Conservation (phyloP, 2,797 vertebrate genomes). For the Hippopotamyrus pictus region DNA sequence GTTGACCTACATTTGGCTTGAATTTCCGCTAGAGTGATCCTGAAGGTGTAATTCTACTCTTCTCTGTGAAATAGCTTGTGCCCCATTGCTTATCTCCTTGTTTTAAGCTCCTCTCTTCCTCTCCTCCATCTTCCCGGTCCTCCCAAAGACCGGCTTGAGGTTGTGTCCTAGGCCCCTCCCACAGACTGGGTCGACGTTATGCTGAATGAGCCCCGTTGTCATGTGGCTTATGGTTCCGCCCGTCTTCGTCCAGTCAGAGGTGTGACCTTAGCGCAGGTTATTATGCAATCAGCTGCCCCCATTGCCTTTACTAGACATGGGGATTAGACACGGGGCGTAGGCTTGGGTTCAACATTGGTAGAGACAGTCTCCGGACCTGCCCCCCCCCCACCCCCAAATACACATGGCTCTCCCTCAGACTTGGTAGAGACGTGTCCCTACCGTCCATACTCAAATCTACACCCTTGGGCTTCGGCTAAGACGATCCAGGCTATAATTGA, state of each 20-base stretch:
- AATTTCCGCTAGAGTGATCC: background rate
- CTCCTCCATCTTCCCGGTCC: background rate
- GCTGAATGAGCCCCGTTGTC: background rate
- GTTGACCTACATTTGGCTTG: background rate
- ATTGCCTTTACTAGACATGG: background rate
- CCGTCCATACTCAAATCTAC: background rate
- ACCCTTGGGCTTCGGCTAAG: background rate
- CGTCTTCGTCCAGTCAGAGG: background rate
- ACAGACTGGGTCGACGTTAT: background rate
- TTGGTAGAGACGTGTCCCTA: background rate
- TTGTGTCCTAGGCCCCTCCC: background rate
- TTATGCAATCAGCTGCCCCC: background rate
- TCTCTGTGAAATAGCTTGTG: background rate
- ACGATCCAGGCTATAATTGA: background rate
- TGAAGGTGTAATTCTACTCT: background rate
- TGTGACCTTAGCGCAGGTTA: background rate
- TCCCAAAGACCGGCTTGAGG: background rate
- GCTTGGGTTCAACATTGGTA: background rate
- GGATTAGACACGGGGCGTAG: background rate
- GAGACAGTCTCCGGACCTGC: background rate
- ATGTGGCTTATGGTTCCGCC: background rate
- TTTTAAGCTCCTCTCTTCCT: background rate
- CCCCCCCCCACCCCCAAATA: background rate
- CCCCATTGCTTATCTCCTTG: background rate
- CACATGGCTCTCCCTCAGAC: background rate